Base-by-base conservation (phyloP, 2,113 vertebrate species). In the Illadopsis cleaveri region DNA sequence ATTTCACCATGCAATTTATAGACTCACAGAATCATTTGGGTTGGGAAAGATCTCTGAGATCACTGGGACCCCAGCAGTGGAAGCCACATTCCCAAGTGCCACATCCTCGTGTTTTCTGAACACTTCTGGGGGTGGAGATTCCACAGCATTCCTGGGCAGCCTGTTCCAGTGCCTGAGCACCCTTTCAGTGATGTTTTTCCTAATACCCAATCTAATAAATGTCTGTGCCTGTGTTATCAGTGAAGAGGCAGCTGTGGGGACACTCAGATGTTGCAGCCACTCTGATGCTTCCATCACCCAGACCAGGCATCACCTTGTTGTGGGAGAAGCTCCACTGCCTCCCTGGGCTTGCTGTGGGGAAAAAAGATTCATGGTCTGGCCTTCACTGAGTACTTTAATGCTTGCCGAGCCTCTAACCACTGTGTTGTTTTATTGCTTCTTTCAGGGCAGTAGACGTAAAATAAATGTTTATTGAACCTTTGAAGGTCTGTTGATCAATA, bases 401-500 rank as follows among this genome's bases (percentile, higher is more conserved):
- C 83, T 93, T 86, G 87, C 82, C 4, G 12, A 91, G 64, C 81
- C 73, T 71, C 91, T 94, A 91, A 95, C 86, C 64, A 44, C 83
- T 78, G 0, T 28, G 50, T 47, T 89, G 66, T 47, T 96, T 90
- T 88, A 92, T 88, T 94, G 86, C 90, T 96, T 95, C 78, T 93
- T 91, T 84, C 89, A 88, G 92, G 80, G 54, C 58, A 73, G 72
- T 31, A 83, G 82, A 47, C 84, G 17, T 93, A 93, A 96, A 94
- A 96, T 78, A 83, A 92, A 97, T 94, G 83, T 94, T 94, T 95
- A 96, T 94, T 92, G 95, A 95, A 89, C 86, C 73, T 95, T 92
- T 61, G 73, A 82, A 95, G 92, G 80, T 82, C 80, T 95, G 69
- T 65, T 86, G 89, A 95, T 95, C 90, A 82, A 94, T 96, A 87